Evolutionary conservation across 2,797 vertebrate genomes (phyloP).

Genomic region (Luscinia megarhynchos): DNA sequence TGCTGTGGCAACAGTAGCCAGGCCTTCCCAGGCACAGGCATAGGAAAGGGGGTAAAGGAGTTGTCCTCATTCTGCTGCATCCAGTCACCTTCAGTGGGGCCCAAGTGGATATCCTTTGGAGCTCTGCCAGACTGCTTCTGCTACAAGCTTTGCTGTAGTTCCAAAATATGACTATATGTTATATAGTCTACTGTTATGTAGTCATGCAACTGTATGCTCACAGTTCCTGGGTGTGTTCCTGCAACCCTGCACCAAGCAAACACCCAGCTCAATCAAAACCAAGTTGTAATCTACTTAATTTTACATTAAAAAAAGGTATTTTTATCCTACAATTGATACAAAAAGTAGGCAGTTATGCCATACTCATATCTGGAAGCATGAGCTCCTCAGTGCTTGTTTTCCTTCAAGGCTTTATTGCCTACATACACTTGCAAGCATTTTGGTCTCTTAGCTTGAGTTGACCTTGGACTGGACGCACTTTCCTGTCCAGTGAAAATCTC

Average conservation of each 20-base stretch:
- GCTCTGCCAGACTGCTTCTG: not conserved
- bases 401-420: not conserved
- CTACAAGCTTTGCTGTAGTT: not conserved
- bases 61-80: not conserved
- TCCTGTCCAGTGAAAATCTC: not conserved
- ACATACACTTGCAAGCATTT: not conserved
- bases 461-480: not conserved
- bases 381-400: not conserved
- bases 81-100: not conserved
- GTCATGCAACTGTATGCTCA: not conserved
- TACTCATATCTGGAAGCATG: not conserved
- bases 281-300: not conserved
- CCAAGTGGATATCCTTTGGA: not conserved
- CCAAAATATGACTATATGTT: not conserved
- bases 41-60: fast-evolving
- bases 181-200: not conserved
- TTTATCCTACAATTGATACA: not conserved
- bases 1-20: not conserved
- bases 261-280: not conserved
- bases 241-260: fast-evolving
- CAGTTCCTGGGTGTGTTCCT: not conserved
- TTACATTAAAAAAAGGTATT: not conserved
- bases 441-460: not conserved
- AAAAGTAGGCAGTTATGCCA: not conserved
- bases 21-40: not conserved